Percentiles rank a stretch among this genome's conserved stretches.
These are phyloP conservation scores for Epizoanthus scotinus DNA, from an alignment of 92 coral and sea anemone species.

Conservation along the genomic window DNA sequence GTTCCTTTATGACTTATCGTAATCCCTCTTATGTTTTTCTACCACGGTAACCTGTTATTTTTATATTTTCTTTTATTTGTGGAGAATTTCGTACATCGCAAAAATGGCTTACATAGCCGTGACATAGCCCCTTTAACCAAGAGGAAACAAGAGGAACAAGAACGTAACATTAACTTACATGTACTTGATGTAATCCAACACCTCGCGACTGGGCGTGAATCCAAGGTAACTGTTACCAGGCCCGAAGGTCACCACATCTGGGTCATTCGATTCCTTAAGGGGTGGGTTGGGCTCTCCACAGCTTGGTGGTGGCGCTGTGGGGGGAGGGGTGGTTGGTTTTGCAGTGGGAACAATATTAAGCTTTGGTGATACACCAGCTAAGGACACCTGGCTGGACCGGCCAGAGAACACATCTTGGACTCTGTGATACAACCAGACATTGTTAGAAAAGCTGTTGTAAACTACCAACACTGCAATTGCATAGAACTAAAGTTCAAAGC, in stretches of 20 bases:
- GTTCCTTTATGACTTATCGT: too few relatives aligned
- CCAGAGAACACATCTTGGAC: slow-evolving; percentile 73
- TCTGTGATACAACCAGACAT: slow-evolving; percentile 34
- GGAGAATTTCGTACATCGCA: too few relatives aligned
- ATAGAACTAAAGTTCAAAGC: too few relatives aligned
- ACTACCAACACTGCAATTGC: background rate
- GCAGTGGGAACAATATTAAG: slow-evolving; percentile 65
- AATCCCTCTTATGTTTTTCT: too few relatives aligned
- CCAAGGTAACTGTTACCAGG: slow-evolving; percentile 62
- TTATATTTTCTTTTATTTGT: too few relatives aligned
- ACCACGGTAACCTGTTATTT: too few relatives aligned
- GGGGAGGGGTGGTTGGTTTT: slow-evolving; percentile 87
- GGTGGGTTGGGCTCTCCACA: slow-evolving; percentile 70
- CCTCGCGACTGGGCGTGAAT: slow-evolving; percentile 47
- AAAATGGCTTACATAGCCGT: too few relatives aligned
- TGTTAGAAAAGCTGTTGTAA: background rate
- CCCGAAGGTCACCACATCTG: slow-evolving; percentile 60
- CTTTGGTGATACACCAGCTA: slow-evolving; percentile 91
- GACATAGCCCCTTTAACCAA: too few relatives aligned
- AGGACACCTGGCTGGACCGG: slow-evolving; percentile 73
- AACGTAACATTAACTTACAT: slow-evolving; percentile 55
- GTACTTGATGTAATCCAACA: slow-evolving; percentile 56
- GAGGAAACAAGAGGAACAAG: slow-evolving; percentile 16
- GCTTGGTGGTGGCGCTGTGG: slow-evolving; percentile 85
- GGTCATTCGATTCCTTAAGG: slow-evolving; percentile 42